Base-by-base conservation (phyloP, 2,113 vertebrate genomes). In the Cromileptes altivelis region DNA sequence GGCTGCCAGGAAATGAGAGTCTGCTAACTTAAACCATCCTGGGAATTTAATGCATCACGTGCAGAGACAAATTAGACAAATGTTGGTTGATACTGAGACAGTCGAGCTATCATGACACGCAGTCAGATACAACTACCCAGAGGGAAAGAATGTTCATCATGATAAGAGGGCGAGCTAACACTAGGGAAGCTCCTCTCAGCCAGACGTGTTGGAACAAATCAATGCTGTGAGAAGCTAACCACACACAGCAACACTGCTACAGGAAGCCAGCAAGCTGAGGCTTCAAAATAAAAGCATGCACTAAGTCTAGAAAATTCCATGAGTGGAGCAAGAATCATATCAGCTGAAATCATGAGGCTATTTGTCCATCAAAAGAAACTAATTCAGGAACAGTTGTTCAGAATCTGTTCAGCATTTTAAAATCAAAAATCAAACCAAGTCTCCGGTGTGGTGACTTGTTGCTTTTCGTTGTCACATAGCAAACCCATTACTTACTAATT, bases 121-220 rank as follows among this genome's bases (percentile, higher is more conserved):
- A 47, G 71, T 1, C 0, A 53, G 75, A 77, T 37, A 65, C 76
- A 77, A 27, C 30, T 4, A 10, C 10, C 64, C 13, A 0, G 11
- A 30, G 42, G 63, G 45, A 55, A 57, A 70, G 18, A 25, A 8
- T 49, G 10, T 53, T 84, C 42, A 55, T 68, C 57, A 19, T 19
- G 50, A 82, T 15, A 18, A 23, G 15, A 4, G 55, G 30, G 12
- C 33, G 13, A 78, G 75, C 75, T 85, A 65, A 53, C 70, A 12
- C 53, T 25, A 33, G 79, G 71, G 60, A 69, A 62, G 57, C 67
- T 68, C 30, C 58, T 60, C 42, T 40, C 74, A 78, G 12, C 60
- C 42, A 78, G 74, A 82, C 89, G 67, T 82, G 88, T 86, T 85
- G 45, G 75, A 86, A 89, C 88, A 78, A 68, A 87, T 85, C 87